Percentiles rank a stretch among this genome's conserved stretches.
Evolutionary conservation across 2,888 invertebrate genomes (phyloP).

Genomic region (Cheiracanthium punctorium): DNA sequence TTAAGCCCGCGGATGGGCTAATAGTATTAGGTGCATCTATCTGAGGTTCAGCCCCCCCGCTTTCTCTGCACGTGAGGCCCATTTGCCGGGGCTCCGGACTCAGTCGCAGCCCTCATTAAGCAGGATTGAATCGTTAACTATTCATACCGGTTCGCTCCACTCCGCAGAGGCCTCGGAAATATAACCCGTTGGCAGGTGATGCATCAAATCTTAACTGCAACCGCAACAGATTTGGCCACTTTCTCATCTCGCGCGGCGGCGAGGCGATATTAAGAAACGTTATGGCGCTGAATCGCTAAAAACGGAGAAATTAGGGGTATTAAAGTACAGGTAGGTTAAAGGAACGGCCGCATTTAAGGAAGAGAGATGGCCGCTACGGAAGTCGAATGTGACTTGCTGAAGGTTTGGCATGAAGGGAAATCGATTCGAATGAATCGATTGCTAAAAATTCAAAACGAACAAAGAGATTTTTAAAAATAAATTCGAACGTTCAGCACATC

Average conservation of each 20-base stretch:
- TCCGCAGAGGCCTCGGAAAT: slow-evolving; percentile 14
- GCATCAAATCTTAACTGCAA: slow-evolving; percentile 65
- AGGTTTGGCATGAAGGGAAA: too few relatives aligned
- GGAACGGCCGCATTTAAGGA: too few relatives aligned
- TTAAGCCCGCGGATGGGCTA: slow-evolving; percentile 66
- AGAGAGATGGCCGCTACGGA: too few relatives aligned
- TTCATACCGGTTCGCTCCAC: slow-evolving; percentile 59
- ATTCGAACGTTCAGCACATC: too few relatives aligned
- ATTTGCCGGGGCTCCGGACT: slow-evolving; percentile 58
- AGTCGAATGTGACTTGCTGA: too few relatives aligned
- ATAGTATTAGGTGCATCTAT: slow-evolving; percentile 65
- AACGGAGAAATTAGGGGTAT: slow-evolving; percentile 9
- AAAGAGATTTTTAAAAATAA: too few relatives aligned
- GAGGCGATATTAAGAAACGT: background rate
- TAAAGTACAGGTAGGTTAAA: background rate
- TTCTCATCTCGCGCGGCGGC: background rate
- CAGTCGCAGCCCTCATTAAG: slow-evolving; percentile 69
- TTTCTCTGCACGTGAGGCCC: slow-evolving; percentile 63
- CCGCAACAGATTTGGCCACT: slow-evolving; percentile 59
- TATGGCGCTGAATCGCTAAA: slow-evolving; percentile 14
- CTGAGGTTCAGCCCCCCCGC: too few relatives aligned
- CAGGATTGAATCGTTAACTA: slow-evolving; percentile 70
- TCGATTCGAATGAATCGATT: too few relatives aligned
- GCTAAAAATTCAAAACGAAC: too few relatives aligned
- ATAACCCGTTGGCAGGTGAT: slow-evolving; percentile 63